Percentiles rank a stretch among this genome's conserved stretches.
These are phyloP conservation scores for Zelleria hepariella DNA, from an alignment of 2,888 invertebrate species.

Conservation along the genomic window DNA sequence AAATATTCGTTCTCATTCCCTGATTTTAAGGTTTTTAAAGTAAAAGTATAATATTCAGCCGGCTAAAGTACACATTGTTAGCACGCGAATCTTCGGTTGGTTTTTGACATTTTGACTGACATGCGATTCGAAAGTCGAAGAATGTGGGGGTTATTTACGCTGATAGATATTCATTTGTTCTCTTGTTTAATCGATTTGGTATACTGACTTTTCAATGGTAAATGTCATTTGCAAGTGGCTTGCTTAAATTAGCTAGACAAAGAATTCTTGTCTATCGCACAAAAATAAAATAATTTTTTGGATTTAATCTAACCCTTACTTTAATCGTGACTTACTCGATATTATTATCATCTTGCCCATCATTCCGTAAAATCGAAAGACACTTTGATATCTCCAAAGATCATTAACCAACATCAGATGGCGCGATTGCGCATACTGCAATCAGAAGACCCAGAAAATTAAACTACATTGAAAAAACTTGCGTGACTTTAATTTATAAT, in stretches of 20 bases:
- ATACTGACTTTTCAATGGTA: too few species aligned
- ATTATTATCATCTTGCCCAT: too few species aligned
- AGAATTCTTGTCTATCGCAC: too few species aligned
- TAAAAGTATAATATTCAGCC: conserved; percentile 28
- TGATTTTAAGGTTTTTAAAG: conserved; percentile 23
- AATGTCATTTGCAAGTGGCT: too few species aligned
- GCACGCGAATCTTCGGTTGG: conserved; percentile 32
- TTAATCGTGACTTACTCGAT: too few species aligned
- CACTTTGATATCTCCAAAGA: not conserved
- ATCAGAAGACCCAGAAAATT: not conserved
- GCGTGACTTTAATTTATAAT: not conserved
- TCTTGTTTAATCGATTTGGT: not conserved
- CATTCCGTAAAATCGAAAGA: too few species aligned
- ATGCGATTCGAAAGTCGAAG: not conserved
- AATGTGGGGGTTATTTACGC: not conserved
- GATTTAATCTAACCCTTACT: too few species aligned
- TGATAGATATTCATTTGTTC: not conserved
- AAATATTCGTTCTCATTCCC: conserved; percentile 31
- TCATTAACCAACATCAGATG: not conserved
- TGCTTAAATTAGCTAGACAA: too few species aligned
- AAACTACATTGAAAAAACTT: not conserved
- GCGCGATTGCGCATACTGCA: not conserved
- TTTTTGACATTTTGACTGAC: not conserved
- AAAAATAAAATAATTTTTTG: too few species aligned
- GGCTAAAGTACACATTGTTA: conserved; percentile 48